phyloP scores from a whole-genome alignment of 1,140 invertebrate genomes.

The Doryteuthis pealeii region DNA sequence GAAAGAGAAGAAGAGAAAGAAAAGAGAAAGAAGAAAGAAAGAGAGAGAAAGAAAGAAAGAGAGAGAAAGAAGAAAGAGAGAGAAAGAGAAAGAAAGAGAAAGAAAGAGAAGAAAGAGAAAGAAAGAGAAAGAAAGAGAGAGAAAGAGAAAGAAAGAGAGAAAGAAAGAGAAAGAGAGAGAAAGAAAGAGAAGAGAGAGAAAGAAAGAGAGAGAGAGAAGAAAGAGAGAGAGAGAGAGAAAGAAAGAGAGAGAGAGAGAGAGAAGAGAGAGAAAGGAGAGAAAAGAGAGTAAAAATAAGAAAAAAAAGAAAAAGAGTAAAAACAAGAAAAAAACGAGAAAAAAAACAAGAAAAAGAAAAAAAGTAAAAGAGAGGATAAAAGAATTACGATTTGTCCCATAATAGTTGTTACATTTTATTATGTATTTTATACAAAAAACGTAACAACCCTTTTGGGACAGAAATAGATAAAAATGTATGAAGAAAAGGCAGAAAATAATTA shows the following conservation, averaged over 20 bases:
- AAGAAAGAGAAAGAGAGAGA: background rate
- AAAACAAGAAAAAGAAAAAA: background rate
- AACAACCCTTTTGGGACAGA: no score
- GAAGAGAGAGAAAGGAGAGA: slow-evolving; percentile 2
- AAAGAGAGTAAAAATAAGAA: background rate
- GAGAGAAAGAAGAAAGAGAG: background rate
- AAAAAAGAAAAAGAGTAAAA: background rate
- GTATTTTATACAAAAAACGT: no score
- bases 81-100: background rate
- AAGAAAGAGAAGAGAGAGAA: slow-evolving; percentile 5
- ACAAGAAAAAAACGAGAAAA: background rate
- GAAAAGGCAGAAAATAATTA: no score
- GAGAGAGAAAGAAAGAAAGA: slow-evolving; percentile 7
- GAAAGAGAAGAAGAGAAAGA: background rate
- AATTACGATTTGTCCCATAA: no score
- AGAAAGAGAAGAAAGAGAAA: background rate
- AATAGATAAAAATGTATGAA: no score
- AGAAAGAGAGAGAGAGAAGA: background rate
- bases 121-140: background rate
- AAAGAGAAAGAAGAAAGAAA: background rate
- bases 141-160: background rate
- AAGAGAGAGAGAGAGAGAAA: background rate
- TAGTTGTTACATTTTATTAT: no score
- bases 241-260: background rate
- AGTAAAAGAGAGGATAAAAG: background rate